These are phyloP conservation scores for Hydrochoerus hydrochaeris DNA, from an alignment of 2,113 vertebrate species.

Conservation along the genomic window DNA sequence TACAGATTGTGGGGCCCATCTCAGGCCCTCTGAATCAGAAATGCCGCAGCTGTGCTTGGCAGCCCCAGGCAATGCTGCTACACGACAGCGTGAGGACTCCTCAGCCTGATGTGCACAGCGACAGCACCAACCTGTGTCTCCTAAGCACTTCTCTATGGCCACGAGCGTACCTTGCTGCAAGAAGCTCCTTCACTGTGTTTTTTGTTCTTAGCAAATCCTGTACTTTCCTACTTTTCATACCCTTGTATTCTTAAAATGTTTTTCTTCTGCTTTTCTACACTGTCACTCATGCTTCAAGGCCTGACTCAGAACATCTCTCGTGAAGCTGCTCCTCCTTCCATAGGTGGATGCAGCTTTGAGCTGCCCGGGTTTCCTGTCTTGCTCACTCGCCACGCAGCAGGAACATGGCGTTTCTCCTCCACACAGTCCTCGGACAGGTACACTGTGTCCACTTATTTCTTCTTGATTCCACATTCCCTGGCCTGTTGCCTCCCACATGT, in stretches of 20 bases:
- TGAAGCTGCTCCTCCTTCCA: background rate
- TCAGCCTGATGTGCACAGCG: background rate
- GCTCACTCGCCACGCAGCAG: background rate
- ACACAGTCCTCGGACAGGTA: slow-evolving; percentile 1
- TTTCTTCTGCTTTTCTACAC: background rate
- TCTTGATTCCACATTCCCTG: background rate
- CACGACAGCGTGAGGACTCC: background rate
- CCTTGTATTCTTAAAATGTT: background rate
- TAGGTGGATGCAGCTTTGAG: background rate
- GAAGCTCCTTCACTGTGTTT: background rate
- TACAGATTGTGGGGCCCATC: background rate
- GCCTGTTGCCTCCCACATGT: background rate
- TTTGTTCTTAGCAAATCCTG: background rate
- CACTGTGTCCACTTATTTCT: background rate
- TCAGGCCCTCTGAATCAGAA: background rate
- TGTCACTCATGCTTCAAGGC: background rate
- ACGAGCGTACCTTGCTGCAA: background rate
- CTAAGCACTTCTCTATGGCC: background rate
- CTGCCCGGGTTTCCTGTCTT: background rate
- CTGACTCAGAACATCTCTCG: slow-evolving; percentile 31
- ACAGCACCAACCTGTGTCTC: background rate
- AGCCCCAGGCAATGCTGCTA: background rate
- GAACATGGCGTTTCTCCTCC: background rate
- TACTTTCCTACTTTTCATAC: background rate
- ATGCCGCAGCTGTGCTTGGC: background rate